phyloP scores from a whole-genome alignment of 2,888 invertebrate species.

The Brachyopa scutellaris region DNA sequence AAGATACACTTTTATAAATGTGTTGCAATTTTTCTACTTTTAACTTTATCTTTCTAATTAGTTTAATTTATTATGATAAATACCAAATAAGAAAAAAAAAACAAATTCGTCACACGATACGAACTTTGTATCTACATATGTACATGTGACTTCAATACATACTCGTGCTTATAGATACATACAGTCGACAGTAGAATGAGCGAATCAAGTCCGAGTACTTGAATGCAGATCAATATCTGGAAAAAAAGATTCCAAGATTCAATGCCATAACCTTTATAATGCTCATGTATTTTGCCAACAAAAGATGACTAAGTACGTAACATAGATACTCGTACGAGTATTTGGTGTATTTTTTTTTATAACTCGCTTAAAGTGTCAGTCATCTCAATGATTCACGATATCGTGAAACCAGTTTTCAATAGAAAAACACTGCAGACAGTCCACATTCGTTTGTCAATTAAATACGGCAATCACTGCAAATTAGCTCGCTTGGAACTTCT shows the following conservation, averaged over 20 bases:
- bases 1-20: too few species aligned
- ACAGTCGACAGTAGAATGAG: too few species aligned
- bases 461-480: conserved; percentile 35
- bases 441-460: conserved; percentile 28
- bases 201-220: too few species aligned
- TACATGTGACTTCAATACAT: too few species aligned
- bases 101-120: too few species aligned
- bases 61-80: too few species aligned
- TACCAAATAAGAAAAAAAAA: too few species aligned
- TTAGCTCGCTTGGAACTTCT: conserved; percentile 2
- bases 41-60: too few species aligned
- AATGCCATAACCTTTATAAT: conserved; percentile 38
- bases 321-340: neutral
- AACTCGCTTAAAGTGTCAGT: conserved; percentile 31
- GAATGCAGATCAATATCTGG: conserved; percentile 22
- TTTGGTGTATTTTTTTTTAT: neutral
- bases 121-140: too few species aligned
- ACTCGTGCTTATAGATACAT: too few species aligned
- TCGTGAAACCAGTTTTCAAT: conserved; percentile 38
- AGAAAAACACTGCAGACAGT: neutral
- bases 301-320: neutral
- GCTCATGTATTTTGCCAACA: neutral
- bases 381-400: conserved; percentile 40
- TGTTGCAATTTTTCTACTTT: too few species aligned
- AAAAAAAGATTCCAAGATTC: too few species aligned